Evolutionary conservation across 2,888 invertebrate genomes (phyloP).

Genomic region (Scaptomyza caliginosa): DNA sequence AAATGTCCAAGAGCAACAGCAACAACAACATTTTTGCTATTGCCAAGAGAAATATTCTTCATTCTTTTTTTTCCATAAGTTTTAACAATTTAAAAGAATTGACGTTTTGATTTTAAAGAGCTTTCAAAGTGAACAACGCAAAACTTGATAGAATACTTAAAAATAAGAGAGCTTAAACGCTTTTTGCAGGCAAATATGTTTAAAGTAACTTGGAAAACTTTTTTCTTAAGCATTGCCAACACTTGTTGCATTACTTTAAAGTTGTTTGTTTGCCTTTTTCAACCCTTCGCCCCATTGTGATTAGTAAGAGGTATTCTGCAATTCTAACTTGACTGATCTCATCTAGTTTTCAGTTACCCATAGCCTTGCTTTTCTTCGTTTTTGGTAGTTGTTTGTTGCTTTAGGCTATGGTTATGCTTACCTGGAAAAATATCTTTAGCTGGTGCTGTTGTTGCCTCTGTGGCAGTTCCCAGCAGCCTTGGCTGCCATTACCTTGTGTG

Average conservation of each 20-base stretch:
- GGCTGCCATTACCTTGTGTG: conserved; percentile 28
- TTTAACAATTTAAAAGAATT: background rate
- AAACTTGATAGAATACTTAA: too few relatives aligned
- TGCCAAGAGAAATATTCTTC: background rate
- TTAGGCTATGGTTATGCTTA: conserved; percentile 20
- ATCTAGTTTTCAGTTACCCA: conserved; percentile 16
- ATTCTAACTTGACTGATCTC: conserved; percentile 14
- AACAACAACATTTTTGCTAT: conserved; percentile 2
- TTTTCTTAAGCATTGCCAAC: background rate
- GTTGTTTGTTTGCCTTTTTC: background rate
- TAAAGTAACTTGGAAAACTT: too few relatives aligned
- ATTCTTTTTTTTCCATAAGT: background rate
- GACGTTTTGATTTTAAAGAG: background rate
- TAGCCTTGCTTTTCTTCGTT: background rate
- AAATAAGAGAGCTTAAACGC: too few relatives aligned
- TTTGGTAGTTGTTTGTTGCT: conserved; percentile 2
- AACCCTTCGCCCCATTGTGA: background rate
- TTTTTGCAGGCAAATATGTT: too few relatives aligned
- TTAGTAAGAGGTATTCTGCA: background rate
- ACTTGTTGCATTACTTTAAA: background rate
- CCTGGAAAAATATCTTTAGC: conserved; percentile 29
- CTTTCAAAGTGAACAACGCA: background rate
- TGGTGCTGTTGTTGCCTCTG: conserved; percentile 8
- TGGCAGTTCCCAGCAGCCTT: conserved; percentile 48
- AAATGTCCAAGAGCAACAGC: conserved; percentile 29